Evolutionary conservation across 2,888 invertebrate genomes (phyloP).

Genomic region (Epinotia ramella): DNA sequence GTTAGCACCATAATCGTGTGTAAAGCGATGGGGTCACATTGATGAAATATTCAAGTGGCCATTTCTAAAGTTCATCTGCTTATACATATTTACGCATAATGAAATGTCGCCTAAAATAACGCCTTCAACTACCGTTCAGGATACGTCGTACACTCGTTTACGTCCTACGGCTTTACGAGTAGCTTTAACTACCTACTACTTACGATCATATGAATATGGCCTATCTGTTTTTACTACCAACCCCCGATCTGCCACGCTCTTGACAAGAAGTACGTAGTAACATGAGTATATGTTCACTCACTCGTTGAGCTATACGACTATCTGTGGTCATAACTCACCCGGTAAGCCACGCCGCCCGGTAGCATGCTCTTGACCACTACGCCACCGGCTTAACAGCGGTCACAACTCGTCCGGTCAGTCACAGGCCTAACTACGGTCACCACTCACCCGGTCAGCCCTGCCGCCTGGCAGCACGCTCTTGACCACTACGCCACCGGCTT

Average conservation of each 20-base stretch:
- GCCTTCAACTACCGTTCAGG: too few species aligned
- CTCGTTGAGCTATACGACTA: conserved; percentile 8
- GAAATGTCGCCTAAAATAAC: too few species aligned
- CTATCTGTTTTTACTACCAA: too few species aligned
- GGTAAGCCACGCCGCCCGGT: conserved; percentile 97
- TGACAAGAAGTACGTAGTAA: conserved; percentile 87
- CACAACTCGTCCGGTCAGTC: conserved; percentile 89
- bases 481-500: conserved; percentile 96
- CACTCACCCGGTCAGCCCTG: conserved; percentile 94
- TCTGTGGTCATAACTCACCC: conserved; percentile 85
- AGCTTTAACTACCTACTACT: too few species aligned
- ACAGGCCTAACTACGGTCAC: conserved; percentile 15
- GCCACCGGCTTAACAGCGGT: conserved; percentile 96
- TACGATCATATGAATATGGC: too few species aligned
- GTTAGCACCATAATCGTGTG: too few species aligned
- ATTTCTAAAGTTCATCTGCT: too few species aligned
- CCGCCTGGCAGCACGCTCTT: conserved; percentile 98
- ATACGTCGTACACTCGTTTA: too few species aligned
- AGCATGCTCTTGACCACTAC: conserved; percentile 97
- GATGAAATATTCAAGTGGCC: too few species aligned
- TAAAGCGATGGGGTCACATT: too few species aligned
- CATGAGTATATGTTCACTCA: not conserved
- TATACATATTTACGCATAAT: too few species aligned
- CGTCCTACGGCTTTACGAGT: too few species aligned
- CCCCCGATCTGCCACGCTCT: conserved; percentile 87